Base-by-base conservation (phyloP, 2,888 invertebrate species). In the Cryptus viduatorius region DNA sequence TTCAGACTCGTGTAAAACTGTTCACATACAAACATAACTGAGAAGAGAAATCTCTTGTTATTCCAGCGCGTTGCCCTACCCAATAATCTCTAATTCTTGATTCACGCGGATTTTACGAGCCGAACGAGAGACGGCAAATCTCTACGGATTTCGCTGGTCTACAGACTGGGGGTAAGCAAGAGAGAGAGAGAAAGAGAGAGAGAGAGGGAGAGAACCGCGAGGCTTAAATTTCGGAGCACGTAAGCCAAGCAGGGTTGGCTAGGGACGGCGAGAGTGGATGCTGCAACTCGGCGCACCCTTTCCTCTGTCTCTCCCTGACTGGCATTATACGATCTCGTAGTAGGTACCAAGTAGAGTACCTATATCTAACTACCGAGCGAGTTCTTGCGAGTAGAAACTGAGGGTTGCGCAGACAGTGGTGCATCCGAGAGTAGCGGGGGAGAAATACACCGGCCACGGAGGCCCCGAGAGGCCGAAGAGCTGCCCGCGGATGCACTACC, bases 401-500 rank as follows among this genome's bases (percentile, higher is more conserved):
- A 81, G 68, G 73, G 37, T 65, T 69, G 68, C 50, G 89, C 88
- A 87, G 89, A 88, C 87, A 86, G 84, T 50, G 82, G 86, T 90
- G 90, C 90, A 91, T 90, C 88, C 89, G 87, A 88, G 88, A 90
- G 89, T 88, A 89, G 86, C 37, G 4, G 37, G 37, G 37, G 37
- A 7, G 24, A 59, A 76, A 72, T 46, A 68, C 79, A 79, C 89
- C 87, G 88, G 90, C 89, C 89, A 87, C 88, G 87, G 64, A 61
- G 86, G 86, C 87, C 90, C 90, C 87, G 88, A 85, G 64, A 88
- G 87, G 88, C 79, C 46, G 71, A 56, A 37, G 71, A 69, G 61
- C 48, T 59, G 68, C 75, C 72, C 79, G 71, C 81, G 84, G 86
- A 88, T 90, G 90, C 91, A 89, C 84, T 88, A 88, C 87, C 87